phyloP scores from a whole-genome alignment of 2,888 invertebrate species.

The Agrotis ipsilon region DNA sequence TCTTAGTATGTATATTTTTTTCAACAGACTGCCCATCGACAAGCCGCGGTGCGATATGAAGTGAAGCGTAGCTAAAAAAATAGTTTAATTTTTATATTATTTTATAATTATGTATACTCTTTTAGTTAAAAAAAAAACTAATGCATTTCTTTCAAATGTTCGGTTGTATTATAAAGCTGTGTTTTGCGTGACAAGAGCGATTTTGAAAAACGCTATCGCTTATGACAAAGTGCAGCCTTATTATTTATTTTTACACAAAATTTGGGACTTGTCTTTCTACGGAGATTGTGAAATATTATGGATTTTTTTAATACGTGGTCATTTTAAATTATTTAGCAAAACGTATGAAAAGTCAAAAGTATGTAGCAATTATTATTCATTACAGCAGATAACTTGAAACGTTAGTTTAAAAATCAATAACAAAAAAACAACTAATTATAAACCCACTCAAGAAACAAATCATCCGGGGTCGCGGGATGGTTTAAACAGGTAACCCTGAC shows the following conservation, averaged over 20 bases:
- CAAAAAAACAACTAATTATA: too few species aligned
- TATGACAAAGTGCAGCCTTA: conserved; percentile 17
- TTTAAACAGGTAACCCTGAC: too few species aligned
- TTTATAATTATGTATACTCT: conserved; percentile 23
- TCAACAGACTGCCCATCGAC: conserved; percentile 80
- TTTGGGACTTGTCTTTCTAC: conserved; percentile 45
- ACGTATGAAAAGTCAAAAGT: too few species aligned
- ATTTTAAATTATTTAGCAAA: not conserved
- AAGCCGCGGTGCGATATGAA: conserved; percentile 73
- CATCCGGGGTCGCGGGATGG: too few species aligned
- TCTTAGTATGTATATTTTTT: conserved; percentile 36
- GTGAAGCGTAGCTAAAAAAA: conserved; percentile 44
- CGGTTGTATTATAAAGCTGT: conserved; percentile 33
- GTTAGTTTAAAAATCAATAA: too few species aligned
- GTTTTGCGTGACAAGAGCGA: conserved; percentile 15
- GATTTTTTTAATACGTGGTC: not conserved
- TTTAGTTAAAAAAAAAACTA: conserved; percentile 39
- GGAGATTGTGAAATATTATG: conserved; percentile 26
- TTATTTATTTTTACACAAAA: conserved; percentile 28
- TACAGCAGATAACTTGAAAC: too few species aligned
- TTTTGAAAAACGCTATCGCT: conserved; percentile 35
- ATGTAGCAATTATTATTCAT: too few species aligned
- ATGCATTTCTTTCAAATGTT: conserved; percentile 48
- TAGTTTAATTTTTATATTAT: conserved; percentile 54
- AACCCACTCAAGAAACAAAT: too few species aligned